Evolutionary conservation across 2,797 vertebrate species (phyloP), one percentile per base, ranked within the genome.

Genomic region (Sorex maritimensis): DNA sequence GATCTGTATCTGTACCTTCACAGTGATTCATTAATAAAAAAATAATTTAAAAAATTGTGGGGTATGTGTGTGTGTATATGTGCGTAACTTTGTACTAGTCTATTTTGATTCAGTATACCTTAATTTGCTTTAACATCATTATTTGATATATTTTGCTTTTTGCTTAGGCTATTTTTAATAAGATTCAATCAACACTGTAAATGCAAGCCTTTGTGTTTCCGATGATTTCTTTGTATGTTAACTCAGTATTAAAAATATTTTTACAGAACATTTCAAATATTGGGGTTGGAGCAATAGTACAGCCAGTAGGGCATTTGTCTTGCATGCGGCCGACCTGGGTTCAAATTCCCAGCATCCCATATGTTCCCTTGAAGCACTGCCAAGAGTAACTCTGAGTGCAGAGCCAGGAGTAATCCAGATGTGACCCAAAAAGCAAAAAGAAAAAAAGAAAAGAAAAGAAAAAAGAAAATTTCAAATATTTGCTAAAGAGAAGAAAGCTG

Each of bases 161-260:
- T 80, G 11, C 68, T 78, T 78, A 82, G 68, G 63, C 3, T 73
- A 58, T 68, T 84, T 83, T 68, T 80, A 88, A 19, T 61, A 87
- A 46, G 38, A 49, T 83, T 69, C 30, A 79, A 10, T 58, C 6
- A 11, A n/a, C 10, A 74, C 74, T 74, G 46, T 88, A 73, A 38
- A 73, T 83, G 21, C 10, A 67, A 67, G 28, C 46, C 23, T 86
- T 61, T 49, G n/a, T 15, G 41, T 73, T 78, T 82, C 72, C 82
- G 58, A 30, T 78, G n/a, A 83, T 52, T 72, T 81, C 38, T 28
- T 82, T 73, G 12, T 44, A 38, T 67, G 21, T 34, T 90, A 26
- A 34, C 12, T 44, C 49, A 5, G 14, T 58, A 1, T 52, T 49
- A 34, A 12, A 12, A 73, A 41, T 1, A 26, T 58, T 85, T 94